Evolutionary conservation across 1,140 invertebrate genomes (phyloP), one percentile per base, ranked within the genome.

Genomic region (Aphelenchoides fujianensis): DNA sequence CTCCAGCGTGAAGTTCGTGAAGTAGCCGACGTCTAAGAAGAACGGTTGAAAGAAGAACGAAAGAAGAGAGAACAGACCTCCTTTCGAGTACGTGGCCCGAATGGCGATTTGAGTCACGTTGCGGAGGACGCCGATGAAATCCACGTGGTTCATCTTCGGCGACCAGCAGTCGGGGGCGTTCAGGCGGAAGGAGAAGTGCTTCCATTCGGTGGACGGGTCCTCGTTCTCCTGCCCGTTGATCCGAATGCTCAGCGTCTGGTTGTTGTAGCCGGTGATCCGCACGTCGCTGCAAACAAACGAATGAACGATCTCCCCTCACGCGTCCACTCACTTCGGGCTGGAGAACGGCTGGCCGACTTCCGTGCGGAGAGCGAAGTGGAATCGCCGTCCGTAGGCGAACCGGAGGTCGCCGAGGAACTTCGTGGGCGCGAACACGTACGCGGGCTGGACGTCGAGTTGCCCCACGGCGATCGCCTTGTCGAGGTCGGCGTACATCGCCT

Each of bases 21-120:
- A 52, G 52, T 68, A 84, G 3, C 75, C 69, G 53, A 69, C 75
- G 69, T 78, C 77, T 71, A 32, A 73, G 48, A n/a, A 23, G 2
- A 48, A 72, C 30, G 27, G 27, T 30, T 32, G 16, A 28, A 69
- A 30, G 19, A 77, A 19, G 9, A 16, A 69, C n/a, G n/a, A n/a
- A n/a, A n/a, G n/a, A 69, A 19, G 7, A 7, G n/a, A 1, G 0
- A 68, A 89, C 66, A 88, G 74, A 73, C 71, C 82, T 89, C 90
- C 88, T 88, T 89, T 88, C 1, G 90, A 90, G 82, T 95, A 98
- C 0, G 92, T 95, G 35, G 90, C 94, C 37, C 93, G 88, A 68
- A 98, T 94, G 86, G 92, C 94, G 57, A 98, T 91, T 0, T 92
- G 89, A 0, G 94, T 97, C 28, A 98, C 79, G 85, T 98, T 96